A percentile compares a stretch with the other conserved stretches of the same genome.
These are phyloP conservation scores for Sinocyclocheilus anophthalmus DNA, from an alignment of 2,113 vertebrate species.

Conservation along the genomic window DNA sequence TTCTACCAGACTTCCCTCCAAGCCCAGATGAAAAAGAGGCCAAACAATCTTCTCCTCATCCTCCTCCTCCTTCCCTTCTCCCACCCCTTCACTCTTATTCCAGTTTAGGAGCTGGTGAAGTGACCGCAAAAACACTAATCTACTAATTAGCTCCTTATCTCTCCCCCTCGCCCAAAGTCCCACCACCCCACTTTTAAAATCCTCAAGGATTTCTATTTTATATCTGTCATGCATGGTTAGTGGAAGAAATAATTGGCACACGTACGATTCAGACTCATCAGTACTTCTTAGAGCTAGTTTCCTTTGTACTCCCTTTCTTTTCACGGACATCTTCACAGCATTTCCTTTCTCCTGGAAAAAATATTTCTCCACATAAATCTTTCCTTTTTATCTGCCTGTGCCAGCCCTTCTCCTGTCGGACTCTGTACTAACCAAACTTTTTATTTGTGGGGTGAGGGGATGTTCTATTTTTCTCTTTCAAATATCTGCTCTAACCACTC, in stretches of 20 bases:
- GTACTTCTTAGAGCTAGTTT: conserved; percentile 59
- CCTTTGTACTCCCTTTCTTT: conserved; percentile 39
- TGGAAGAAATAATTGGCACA: conserved; percentile 71
- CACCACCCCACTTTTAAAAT: conserved; percentile 68
- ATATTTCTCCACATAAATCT: conserved; percentile 45
- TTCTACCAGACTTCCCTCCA: not conserved
- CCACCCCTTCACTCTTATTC: conserved; percentile 31
- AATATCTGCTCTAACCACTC: conserved; percentile 50
- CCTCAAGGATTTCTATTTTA: conserved; percentile 63
- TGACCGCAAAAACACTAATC: conserved; percentile 46
- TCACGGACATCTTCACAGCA: conserved; percentile 26
- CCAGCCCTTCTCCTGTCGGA: not conserved
- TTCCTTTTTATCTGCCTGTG: conserved; percentile 45
- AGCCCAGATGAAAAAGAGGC: conserved; percentile 20
- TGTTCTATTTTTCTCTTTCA: conserved; percentile 34
- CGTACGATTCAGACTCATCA: conserved; percentile 67
- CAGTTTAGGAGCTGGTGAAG: not conserved
- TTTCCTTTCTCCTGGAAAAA: conserved; percentile 36
- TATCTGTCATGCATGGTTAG: conserved; percentile 65
- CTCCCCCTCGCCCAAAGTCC: conserved; percentile 53
- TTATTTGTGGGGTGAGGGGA: conserved; percentile 1
- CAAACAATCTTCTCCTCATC: conserved; percentile 45
- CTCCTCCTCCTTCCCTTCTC: not conserved
- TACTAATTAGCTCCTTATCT: conserved; percentile 78
- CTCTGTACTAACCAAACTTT: conserved; percentile 13